Base-by-base conservation (phyloP, 2,113 vertebrate genomes). In the Lepisosteus osseus region DNA sequence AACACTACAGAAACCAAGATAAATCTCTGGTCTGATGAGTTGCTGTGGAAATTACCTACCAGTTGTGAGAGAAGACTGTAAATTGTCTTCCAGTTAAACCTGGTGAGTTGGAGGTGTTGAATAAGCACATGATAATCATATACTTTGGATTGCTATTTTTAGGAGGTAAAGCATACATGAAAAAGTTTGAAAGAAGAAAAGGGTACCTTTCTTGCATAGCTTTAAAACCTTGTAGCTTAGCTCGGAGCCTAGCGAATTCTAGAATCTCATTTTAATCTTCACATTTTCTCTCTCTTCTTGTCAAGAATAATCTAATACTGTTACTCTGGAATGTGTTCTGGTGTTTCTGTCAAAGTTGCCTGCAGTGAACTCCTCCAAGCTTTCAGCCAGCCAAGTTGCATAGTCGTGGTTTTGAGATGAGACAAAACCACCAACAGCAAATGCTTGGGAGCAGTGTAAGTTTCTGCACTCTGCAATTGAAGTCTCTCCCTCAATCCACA, bases 1-100 rank as follows among this genome's bases (percentile, higher is more conserved):
- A 29, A 29, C 29, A 29, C 29, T 29, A 29, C 29, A 29, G 29
- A 29, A 29, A 29, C 29, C 29, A 29, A 29, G 29, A 29, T 29
- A 29, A 29, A 29, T 29, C 29, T 29, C 29, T 29, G 29, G 29
- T 29, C 29, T 29, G 29, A 29, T 29, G 29, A 29, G 29, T 29
- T 29, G 29, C 29, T 29, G 29, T 29, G 29, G 29, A 29, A 29
- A 29, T 29, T 29, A 29, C 29, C 29, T 29, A 29, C 80, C 75
- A 75, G 79, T 81, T 81, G 79, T 86, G 79, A 72, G 80, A 77
- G 79, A 81, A 86, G 83, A 77, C 78, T 85, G 84, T 76, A 76
- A 85, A 80, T 78, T 78, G 62, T 73, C 64, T 83, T 70, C 73
- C 82, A 51, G 47, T 51, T 51, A 6, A 5, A 51, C 9, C 47